Conservation (phyloP, 2,113 vertebrate genomes). For the Erpornis zantholeuca region DNA sequence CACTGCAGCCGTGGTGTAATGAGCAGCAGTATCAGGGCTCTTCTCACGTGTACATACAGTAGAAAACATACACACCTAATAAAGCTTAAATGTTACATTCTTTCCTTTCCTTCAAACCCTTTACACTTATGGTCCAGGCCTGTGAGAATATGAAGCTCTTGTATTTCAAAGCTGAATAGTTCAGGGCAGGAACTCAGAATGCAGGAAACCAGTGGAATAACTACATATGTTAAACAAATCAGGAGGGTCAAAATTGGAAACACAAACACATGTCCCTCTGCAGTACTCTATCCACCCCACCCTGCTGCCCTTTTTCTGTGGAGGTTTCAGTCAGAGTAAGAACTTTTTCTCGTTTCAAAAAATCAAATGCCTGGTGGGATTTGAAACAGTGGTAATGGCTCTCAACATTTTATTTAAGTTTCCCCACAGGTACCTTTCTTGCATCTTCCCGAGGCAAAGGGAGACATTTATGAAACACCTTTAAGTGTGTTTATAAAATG, state of each 20-base stretch:
- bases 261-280: neutral
- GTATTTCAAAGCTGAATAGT: neutral
- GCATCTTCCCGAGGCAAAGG: neutral
- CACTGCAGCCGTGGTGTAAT: fast-evolving
- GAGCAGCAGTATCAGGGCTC: neutral
- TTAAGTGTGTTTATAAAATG: neutral
- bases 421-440: neutral
- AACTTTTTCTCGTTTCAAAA: neutral
- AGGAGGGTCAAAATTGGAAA: conserved; percentile 4
- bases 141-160: neutral
- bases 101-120: neutral
- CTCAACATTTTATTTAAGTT: neutral
- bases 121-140: neutral
- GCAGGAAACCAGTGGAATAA: neutral
- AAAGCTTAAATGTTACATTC: neutral
- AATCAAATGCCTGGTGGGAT: neutral
- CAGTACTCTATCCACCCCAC: neutral
- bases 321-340: neutral
- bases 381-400: fast-evolving
- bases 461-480: neutral
- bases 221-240: neutral
- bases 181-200: neutral
- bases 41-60: fast-evolving
- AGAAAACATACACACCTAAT: neutral
- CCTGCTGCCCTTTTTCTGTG: neutral